Evolutionary conservation across 2,797 vertebrate species (phyloP).

Genomic region (Platyrinchus mystaceus): DNA sequence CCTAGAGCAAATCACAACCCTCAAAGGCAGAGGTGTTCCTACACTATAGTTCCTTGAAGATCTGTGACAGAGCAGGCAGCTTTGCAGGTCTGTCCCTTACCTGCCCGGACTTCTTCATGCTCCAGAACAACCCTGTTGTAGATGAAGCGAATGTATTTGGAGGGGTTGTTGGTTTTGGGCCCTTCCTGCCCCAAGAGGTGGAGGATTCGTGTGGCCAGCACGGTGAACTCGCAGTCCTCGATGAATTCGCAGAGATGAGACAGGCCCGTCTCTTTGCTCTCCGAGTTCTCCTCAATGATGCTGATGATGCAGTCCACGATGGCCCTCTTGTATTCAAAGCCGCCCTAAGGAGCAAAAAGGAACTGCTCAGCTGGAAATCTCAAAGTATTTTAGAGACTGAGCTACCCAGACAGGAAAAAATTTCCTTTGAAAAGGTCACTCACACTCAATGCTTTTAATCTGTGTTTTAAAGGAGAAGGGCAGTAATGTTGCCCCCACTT

Average conservation of each 20-base stretch:
- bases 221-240: conserved; percentile 82
- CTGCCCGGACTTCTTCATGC: conserved; percentile 83
- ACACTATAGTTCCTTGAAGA: not conserved
- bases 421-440: not conserved
- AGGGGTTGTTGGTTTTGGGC: conserved; percentile 79
- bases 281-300: conserved; percentile 83
- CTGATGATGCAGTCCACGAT: conserved; percentile 84
- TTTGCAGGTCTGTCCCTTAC: conserved; percentile 43
- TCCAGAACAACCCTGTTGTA: conserved; percentile 84
- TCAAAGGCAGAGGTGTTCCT: not conserved
- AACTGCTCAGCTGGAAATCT: conserved; percentile 27
- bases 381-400: not conserved
- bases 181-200: conserved; percentile 82
- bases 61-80: not conserved
- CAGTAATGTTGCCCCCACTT: not conserved
- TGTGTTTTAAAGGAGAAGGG: not conserved
- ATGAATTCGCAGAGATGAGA: conserved; percentile 84
- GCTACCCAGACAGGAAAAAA: not conserved
- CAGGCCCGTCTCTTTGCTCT: conserved; percentile 82
- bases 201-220: conserved; percentile 82
- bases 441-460: not conserved
- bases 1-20: not conserved
- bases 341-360: conserved; percentile 65
- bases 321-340: conserved; percentile 83
- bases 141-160: conserved; percentile 85